Percentiles rank a stretch among this genome's conserved stretches.
phyloP scores from a whole-genome alignment of 1,140 invertebrate genomes.

The Drosophila repleta region DNA sequence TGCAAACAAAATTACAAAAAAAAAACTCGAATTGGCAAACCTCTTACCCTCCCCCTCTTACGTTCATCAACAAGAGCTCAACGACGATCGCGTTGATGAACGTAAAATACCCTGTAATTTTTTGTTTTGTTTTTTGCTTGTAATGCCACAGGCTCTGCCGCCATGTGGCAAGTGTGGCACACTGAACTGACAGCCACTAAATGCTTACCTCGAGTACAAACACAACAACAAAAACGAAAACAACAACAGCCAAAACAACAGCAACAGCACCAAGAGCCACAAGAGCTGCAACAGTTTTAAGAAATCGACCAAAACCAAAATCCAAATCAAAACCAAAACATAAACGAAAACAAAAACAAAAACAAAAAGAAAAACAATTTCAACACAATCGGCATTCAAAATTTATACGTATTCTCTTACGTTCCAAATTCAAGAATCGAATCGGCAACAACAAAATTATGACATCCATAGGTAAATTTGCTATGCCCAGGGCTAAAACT shows the following conservation, averaged over 20 bases:
- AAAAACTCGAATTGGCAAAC: slow-evolving; percentile 28
- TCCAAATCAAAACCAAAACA: slow-evolving; percentile 3
- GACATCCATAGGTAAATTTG: slow-evolving; percentile 83
- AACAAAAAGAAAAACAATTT: slow-evolving; percentile 43
- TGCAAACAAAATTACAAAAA: slow-evolving; percentile 10
- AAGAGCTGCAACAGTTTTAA: slow-evolving; percentile 9
- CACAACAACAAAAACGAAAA: slow-evolving; percentile 24
- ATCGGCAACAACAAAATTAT: slow-evolving; percentile 75
- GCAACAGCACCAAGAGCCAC: slow-evolving; percentile 2
- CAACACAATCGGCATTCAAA: slow-evolving; percentile 48
- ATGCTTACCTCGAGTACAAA: slow-evolving; percentile 35
- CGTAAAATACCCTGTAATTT: not conserved
- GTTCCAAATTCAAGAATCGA: slow-evolving; percentile 51
- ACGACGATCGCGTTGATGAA: not conserved
- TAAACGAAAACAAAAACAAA: slow-evolving; percentile 30
- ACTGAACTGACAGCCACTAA: slow-evolving; percentile 32
- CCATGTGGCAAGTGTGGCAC: slow-evolving; percentile 39
- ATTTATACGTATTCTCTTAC: slow-evolving; percentile 27
- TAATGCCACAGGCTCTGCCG: slow-evolving; percentile 21
- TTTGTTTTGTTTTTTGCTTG: slow-evolving; percentile 11
- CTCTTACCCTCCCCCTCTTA: not conserved
- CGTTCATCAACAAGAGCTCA: not conserved
- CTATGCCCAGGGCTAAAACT: slow-evolving; percentile 37
- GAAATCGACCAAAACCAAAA: slow-evolving; percentile 6
- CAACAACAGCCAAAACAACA: slow-evolving; percentile 18